Conservation (phyloP, 2,797 vertebrate species). For the Pelobates cultripes region DNA sequence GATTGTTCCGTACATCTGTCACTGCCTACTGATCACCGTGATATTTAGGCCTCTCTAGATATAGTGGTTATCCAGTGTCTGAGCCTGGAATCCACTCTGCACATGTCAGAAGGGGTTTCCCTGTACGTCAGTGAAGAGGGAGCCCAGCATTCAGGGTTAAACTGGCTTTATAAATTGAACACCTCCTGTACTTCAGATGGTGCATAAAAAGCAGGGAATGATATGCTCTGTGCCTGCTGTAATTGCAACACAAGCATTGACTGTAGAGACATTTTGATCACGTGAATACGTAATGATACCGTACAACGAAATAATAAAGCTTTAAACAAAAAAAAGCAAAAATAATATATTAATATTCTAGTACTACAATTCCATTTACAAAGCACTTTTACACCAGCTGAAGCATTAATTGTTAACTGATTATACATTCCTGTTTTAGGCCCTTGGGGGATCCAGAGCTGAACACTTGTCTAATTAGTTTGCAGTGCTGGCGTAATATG, state of each 20-base stretch:
- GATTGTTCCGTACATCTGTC: constrained; percentile 9
- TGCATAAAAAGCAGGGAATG: too few species aligned
- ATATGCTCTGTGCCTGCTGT: too few species aligned
- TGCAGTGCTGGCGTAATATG: constrained; percentile 20
- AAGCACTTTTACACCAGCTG: background rate
- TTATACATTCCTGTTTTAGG: constrained; percentile 6
- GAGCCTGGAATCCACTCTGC: background rate
- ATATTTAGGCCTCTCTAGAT: background rate
- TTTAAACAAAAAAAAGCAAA: too few species aligned
- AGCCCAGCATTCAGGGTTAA: background rate
- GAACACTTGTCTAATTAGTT: constrained; percentile 10
- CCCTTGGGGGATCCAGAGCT: constrained; percentile 11
- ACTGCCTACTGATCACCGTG: background rate
- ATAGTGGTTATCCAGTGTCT: constrained; percentile 3
- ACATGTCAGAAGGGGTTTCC: constrained; percentile 16
- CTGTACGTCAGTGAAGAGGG: background rate
- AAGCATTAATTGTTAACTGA: constrained; percentile 19
- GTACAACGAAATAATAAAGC: too few species aligned
- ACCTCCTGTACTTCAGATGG: background rate
- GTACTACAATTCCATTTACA: background rate
- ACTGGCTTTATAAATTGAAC: background rate
- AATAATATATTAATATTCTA: background rate
- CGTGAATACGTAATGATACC: too few species aligned
- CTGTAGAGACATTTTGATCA: too few species aligned
- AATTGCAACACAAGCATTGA: too few species aligned